Base-by-base conservation (phyloP, 2,113 vertebrate genomes). In the Paraplagusia blochii region DNA sequence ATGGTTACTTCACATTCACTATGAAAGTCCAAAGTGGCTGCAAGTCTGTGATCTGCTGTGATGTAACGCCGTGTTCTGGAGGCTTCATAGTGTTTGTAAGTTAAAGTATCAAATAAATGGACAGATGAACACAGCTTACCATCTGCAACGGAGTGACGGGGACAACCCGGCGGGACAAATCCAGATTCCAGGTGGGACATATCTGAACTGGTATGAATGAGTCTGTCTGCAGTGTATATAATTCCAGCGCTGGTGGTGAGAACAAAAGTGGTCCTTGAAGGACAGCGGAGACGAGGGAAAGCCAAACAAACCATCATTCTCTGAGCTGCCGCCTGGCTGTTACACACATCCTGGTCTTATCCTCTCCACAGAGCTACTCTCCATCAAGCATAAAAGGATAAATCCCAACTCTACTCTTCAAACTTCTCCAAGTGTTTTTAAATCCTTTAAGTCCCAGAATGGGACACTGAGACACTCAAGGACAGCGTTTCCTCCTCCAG, bases 291-390 rank as follows among this genome's bases (percentile, higher is more conserved):
- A 71, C 56, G 33, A 52, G 47, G 35, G 6, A 47, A 60, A 72
- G 57, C 66, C 63, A 76, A 77, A 82, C 66, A 73, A 57, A 66
- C 52, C 66, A 80, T 80, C 72, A 11, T 42, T 80, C 76, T 74
- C 56, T 5, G 43, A 56, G 71, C n/a, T 45, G 42, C 68, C 43
- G 52, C 34, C 59, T 65, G 53, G 45, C 49, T 61, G 66, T 62
- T 67, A 67, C 59, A 72, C 69, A 62, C 53, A 50, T 63, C 67
- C 69, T 52, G 36, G 67, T 66, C 44, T 59, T 65, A 39, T 70
- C 70, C 51, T 64, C 22, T n/a, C 12, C 3, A 13, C 46, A 0
- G 48, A 71, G 53, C 68, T 35, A 49, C 43, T 39, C 62, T 40
- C 46, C 39, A 53, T 60, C 67, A 52, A 63, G 64, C 45, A 40